Evolutionary conservation across 1,140 invertebrate species (phyloP).

Genomic region (Thereuonema tuberculata): DNA sequence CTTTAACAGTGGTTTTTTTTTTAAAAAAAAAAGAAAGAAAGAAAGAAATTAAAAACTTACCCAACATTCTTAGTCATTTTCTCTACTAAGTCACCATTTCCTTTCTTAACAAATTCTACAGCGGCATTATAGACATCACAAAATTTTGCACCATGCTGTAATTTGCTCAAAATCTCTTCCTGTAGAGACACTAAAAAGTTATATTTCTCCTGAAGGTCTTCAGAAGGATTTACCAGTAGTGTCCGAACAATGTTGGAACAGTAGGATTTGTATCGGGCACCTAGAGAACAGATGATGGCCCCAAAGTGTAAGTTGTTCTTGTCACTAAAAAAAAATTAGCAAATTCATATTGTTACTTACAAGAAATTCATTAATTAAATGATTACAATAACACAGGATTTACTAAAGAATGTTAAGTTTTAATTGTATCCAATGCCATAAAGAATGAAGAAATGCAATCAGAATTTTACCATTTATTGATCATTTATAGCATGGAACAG

Average conservation of each 20-base stretch:
- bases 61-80: constrained; percentile 91
- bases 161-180: constrained; percentile 73
- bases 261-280: constrained; percentile 90
- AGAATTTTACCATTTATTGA: too few species aligned
- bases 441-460: too few species aligned
- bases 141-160: constrained; percentile 70
- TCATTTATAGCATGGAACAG: too few species aligned
- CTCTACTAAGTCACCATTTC: constrained; percentile 72
- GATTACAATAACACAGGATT: constrained; percentile 1
- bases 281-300: constrained; percentile 87
- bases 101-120: constrained; percentile 66
- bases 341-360: background rate
- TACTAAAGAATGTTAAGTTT: constrained; percentile 2
- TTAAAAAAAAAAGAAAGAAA: background rate
- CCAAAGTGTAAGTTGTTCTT: constrained; percentile 93
- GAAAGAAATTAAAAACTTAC: constrained; percentile 25
- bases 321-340: constrained; percentile 63
- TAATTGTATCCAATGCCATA: too few species aligned
- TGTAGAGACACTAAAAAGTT: constrained; percentile 84
- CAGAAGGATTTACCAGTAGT: constrained; percentile 87
- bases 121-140: constrained; percentile 79
- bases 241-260: constrained; percentile 98
- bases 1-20: too few species aligned
- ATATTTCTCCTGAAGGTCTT: constrained; percentile 67
- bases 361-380: constrained; percentile 1